Percentiles rank a stretch among this genome's conserved stretches.
Conservation (phyloP, 2,888 invertebrate species). For the Euzetes globulus region DNA sequence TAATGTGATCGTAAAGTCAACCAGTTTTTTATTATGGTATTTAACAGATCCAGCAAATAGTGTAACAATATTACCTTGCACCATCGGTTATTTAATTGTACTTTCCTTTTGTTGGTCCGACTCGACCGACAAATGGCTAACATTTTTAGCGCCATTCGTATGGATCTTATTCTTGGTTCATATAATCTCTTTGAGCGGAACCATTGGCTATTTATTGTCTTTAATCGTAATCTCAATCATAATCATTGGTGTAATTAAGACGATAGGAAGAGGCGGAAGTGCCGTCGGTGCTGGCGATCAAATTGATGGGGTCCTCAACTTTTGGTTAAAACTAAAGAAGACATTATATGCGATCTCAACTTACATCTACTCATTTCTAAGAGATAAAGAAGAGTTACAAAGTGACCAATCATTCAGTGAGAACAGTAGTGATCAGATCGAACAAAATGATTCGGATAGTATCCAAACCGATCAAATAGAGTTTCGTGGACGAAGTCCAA, state of each 20-base stretch:
- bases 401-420: background rate
- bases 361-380: background rate
- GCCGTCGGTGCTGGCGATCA: background rate
- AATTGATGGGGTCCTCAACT: background rate
- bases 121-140: slow-evolving; percentile 56
- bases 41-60: background rate
- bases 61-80: slow-evolving; percentile 60
- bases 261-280: background rate
- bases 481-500: background rate
- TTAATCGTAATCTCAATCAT: slow-evolving; percentile 60
- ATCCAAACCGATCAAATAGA: background rate
- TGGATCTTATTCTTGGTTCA: slow-evolving; percentile 72
- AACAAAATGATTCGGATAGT: slow-evolving; percentile 44
- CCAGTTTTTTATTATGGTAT: background rate
- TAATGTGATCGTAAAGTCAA: no score
- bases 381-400: background rate
- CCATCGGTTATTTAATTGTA: slow-evolving; percentile 62
- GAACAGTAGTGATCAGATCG: background rate
- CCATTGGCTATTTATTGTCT: slow-evolving; percentile 68
- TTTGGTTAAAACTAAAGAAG: background rate
- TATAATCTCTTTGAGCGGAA: slow-evolving; percentile 64
- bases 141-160: slow-evolving; percentile 56
- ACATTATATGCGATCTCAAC: background rate
- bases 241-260: slow-evolving; percentile 55
- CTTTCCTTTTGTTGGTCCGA: slow-evolving; percentile 69